A percentile compares a stretch with the other conserved stretches of the same genome.
These are phyloP conservation scores for Orthonyx spaldingii DNA, from an alignment of 2,113 vertebrate species.

Conservation along the genomic window DNA sequence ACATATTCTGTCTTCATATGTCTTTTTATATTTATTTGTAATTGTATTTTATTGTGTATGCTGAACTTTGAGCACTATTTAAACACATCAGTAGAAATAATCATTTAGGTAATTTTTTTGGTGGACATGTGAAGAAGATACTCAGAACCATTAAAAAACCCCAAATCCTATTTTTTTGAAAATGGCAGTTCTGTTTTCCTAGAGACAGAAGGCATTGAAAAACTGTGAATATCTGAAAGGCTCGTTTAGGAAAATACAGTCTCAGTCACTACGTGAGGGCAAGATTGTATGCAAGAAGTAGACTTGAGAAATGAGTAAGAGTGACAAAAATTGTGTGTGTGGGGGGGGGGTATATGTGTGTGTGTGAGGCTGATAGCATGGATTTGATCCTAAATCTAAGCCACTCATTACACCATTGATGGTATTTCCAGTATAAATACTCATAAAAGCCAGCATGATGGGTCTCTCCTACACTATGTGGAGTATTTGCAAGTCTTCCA, in stretches of 20 bases:
- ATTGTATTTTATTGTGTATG: not conserved
- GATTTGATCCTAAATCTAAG: not conserved
- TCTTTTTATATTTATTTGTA: not conserved
- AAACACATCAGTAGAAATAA: not conserved
- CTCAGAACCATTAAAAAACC: not conserved
- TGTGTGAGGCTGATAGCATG: not conserved
- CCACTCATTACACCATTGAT: not conserved
- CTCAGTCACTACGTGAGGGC: not conserved
- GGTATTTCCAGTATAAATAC: not conserved
- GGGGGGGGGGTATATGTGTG: fast-evolving
- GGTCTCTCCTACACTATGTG: not conserved
- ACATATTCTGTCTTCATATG: not conserved
- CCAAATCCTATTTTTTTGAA: not conserved
- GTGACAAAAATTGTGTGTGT: not conserved
- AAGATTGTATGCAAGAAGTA: not conserved
- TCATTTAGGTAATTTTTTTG: not conserved
- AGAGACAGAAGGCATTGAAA: not conserved
- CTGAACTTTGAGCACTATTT: not conserved
- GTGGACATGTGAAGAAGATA: not conserved
- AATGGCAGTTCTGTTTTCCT: not conserved
- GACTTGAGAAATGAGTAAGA: not conserved
- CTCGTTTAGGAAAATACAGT: not conserved
- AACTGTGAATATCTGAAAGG: not conserved
- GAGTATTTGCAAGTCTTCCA: not conserved
- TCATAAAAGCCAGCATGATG: not conserved